A percentile compares a stretch with the other conserved stretches of the same genome.
Conservation (phyloP, 2,888 invertebrate genomes). For the Caenorhabditis plicata region DNA sequence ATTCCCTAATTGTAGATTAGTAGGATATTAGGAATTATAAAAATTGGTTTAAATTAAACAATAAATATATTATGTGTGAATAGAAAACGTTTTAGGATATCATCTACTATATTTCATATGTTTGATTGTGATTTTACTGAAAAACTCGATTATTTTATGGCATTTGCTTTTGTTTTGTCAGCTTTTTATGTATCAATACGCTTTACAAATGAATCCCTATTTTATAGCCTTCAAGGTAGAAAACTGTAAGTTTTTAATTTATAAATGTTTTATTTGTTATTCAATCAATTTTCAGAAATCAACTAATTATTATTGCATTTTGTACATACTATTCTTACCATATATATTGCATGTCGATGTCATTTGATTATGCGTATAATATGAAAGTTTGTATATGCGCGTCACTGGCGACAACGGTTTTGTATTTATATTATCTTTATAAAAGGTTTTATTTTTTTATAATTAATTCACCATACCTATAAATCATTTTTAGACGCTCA, state of each 20-base stretch:
- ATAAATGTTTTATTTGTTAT: not conserved
- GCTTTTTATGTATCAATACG: slow-evolving; percentile 41
- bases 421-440: slow-evolving; percentile 37
- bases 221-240: slow-evolving; percentile 4
- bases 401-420: slow-evolving; percentile 28
- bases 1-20: too few species aligned
- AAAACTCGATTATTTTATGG: slow-evolving; percentile 56
- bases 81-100: slow-evolving; percentile 37
- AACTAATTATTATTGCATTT: slow-evolving; percentile 2
- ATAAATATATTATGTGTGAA: too few species aligned
- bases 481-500: slow-evolving; percentile 6
- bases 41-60: too few species aligned
- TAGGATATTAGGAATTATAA: too few species aligned
- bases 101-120: slow-evolving; percentile 53
- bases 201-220: slow-evolving; percentile 19
- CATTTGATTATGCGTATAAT: slow-evolving; percentile 55
- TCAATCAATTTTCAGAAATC: slow-evolving; percentile 5
- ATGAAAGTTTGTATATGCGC: slow-evolving; percentile 46
- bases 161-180: slow-evolving; percentile 24
- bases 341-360: slow-evolving; percentile 21
- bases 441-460: slow-evolving; percentile 1
- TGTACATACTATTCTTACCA: slow-evolving; percentile 20
- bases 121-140: slow-evolving; percentile 56
- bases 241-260: slow-evolving; percentile 11
- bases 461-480: not conserved